Evolutionary conservation across 2,888 invertebrate genomes (phyloP).

Genomic region (Zaprionus lineosus): DNA sequence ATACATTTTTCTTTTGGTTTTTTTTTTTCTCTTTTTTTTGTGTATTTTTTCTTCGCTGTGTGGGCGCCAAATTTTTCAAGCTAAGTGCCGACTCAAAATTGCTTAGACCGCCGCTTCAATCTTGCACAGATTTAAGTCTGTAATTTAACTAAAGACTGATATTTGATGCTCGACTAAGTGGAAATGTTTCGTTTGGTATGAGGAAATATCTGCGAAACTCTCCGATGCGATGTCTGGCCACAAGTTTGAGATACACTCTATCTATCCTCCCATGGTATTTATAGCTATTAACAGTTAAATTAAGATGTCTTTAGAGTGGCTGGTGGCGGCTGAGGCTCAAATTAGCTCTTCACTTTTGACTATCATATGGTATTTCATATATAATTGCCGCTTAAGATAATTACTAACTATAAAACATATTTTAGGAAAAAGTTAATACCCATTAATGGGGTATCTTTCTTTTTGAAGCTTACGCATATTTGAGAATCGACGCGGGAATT

Average conservation of each 20-base stretch:
- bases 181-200: slow-evolving; percentile 30
- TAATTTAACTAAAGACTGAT: slow-evolving; percentile 69
- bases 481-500: too few species aligned
- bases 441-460: too few species aligned
- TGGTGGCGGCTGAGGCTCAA: too few species aligned
- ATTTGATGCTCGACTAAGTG: slow-evolving; percentile 63
- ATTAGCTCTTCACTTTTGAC: neutral
- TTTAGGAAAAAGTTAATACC: too few species aligned
- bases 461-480: too few species aligned
- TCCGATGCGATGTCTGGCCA: too few species aligned
- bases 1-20: slow-evolving; percentile 7
- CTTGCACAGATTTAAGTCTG: slow-evolving; percentile 43
- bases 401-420: too few species aligned
- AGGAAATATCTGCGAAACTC: too few species aligned
- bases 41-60: slow-evolving; percentile 31
- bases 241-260: too few species aligned
- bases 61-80: slow-evolving; percentile 67
- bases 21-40: neutral
- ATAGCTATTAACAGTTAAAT: slow-evolving; percentile 41
- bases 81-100: slow-evolving; percentile 50
- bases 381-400: too few species aligned
- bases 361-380: neutral
- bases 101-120: slow-evolving; percentile 33
- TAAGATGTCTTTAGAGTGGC: slow-evolving; percentile 48
- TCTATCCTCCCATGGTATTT: slow-evolving; percentile 27